Evolutionary conservation across 2,797 vertebrate species (phyloP).

Genomic region (Sebastes steindachneri): DNA sequence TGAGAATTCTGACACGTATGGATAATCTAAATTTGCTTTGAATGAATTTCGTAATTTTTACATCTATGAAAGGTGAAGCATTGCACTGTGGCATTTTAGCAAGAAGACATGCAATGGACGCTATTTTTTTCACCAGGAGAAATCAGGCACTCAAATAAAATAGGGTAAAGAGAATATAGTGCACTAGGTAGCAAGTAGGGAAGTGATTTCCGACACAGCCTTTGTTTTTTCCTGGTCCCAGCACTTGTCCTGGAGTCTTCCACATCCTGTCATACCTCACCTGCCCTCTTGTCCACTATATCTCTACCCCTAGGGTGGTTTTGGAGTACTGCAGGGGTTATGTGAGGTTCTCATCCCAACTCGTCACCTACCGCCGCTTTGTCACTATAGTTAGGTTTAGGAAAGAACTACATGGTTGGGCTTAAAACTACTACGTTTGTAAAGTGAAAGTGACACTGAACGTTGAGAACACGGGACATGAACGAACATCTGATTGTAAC

Average conservation of each 20-base stretch:
- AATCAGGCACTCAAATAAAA: neutral
- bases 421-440: too few species aligned
- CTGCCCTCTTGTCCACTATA: neutral
- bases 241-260: neutral
- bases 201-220: neutral
- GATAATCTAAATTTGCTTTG: neutral
- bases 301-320: neutral
- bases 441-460: too few species aligned
- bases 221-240: neutral
- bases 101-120: neutral
- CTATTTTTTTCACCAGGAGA: neutral
- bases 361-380: too few species aligned
- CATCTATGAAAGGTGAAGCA: neutral
- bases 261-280: neutral
- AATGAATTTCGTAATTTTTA: neutral
- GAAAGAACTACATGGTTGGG: too few species aligned
- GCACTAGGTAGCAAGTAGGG: neutral
- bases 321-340: neutral
- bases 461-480: too few species aligned
- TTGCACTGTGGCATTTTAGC: neutral
- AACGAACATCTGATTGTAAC: too few species aligned
- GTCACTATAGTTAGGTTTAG: too few species aligned
- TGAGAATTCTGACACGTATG: neutral
- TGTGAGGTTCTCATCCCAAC: neutral
- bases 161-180: neutral